Evolutionary conservation across 2,888 invertebrate species (phyloP).

Genomic region (Falcaria lacertinaria): DNA sequence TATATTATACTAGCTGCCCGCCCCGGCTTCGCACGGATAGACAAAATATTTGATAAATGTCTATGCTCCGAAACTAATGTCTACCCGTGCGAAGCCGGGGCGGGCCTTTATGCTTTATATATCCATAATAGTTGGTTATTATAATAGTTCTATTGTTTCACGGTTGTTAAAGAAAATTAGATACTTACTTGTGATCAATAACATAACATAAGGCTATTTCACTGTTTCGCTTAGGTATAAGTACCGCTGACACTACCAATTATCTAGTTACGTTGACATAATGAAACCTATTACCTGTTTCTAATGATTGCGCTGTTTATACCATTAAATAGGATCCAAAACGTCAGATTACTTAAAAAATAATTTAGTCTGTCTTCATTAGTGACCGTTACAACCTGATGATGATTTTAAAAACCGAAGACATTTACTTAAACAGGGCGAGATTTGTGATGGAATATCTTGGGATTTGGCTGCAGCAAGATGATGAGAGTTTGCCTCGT

Average conservation of each 20-base stretch:
- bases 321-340: conserved; percentile 5
- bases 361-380: neutral
- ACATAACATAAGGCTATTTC: neutral
- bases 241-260: neutral
- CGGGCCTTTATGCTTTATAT: too few relatives aligned
- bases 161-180: neutral
- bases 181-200: too few relatives aligned
- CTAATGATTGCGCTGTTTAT: neutral
- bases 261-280: neutral
- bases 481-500: conserved; percentile 28
- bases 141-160: neutral
- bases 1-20: too few relatives aligned
- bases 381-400: conserved; percentile 10
- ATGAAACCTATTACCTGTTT: conserved; percentile 8
- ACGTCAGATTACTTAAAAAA: neutral
- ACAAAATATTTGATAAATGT: too few relatives aligned
- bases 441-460: conserved; percentile 59
- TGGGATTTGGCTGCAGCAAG: conserved; percentile 59
- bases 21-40: too few relatives aligned
- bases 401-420: conserved; percentile 27
- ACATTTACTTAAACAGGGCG: conserved; percentile 56
- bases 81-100: too few relatives aligned
- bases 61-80: too few relatives aligned
- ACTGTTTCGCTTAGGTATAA: neutral
- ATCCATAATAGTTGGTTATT: too few relatives aligned